Evolutionary conservation across 2,113 vertebrate genomes (phyloP).

Genomic region (Serinus canaria): DNA sequence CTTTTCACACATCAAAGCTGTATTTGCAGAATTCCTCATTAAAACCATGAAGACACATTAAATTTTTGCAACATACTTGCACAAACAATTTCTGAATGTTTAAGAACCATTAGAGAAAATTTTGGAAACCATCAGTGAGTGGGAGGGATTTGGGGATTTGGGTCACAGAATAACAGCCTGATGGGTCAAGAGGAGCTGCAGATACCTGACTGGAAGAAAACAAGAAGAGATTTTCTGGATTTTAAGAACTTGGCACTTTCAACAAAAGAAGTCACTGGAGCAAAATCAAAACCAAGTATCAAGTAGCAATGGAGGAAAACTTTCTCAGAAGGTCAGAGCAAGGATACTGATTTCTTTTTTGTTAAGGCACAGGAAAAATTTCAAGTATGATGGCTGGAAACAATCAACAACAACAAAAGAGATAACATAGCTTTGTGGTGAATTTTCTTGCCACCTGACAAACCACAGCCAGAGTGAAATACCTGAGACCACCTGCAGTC

Average conservation of each 20-base stretch:
- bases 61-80: background rate
- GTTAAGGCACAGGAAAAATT: background rate
- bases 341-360: background rate
- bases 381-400: background rate
- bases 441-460: background rate
- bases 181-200: background rate
- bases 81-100: background rate
- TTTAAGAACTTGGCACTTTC: background rate
- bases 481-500: background rate
- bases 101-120: background rate
- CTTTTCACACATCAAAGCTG: background rate
- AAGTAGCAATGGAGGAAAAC: background rate
- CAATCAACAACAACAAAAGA: background rate
- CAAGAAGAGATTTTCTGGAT: background rate
- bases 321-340: background rate
- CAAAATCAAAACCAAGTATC: background rate
- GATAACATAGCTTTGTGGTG: background rate
- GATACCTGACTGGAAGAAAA: background rate
- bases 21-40: background rate
- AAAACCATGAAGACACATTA: background rate
- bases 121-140: background rate
- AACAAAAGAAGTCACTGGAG: background rate
- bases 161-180: background rate
- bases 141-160: background rate
- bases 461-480: background rate